A percentile compares a stretch with the other conserved stretches of the same genome.
Evolutionary conservation across 1,140 invertebrate genomes (phyloP).

Genomic region (Proctacanthus coquilletti): DNA sequence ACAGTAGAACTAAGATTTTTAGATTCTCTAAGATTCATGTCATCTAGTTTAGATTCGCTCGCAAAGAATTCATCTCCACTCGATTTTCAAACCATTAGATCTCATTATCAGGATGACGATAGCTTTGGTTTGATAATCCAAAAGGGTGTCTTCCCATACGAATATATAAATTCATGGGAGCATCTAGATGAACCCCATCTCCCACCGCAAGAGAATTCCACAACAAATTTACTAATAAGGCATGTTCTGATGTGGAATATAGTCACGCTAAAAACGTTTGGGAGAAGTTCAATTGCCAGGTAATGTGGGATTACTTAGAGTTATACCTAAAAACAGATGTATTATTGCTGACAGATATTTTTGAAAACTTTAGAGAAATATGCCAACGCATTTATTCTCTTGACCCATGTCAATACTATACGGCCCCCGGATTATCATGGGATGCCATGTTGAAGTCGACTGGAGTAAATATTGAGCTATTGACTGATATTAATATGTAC

Average conservation of each 20-base stretch:
- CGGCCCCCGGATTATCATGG: slow-evolving; percentile 19
- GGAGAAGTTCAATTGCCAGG: slow-evolving; percentile 27
- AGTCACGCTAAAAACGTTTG: slow-evolving; percentile 30
- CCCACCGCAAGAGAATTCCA: slow-evolving; percentile 18
- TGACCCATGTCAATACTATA: slow-evolving; percentile 23
- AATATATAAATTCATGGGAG: slow-evolving; percentile 16
- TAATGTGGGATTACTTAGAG: slow-evolving; percentile 28
- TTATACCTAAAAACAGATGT: slow-evolving; percentile 31
- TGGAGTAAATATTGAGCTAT: slow-evolving; percentile 30
- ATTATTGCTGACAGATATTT: slow-evolving; percentile 29
- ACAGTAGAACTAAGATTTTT: slow-evolving; percentile 17
- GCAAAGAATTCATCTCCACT: slow-evolving; percentile 13
- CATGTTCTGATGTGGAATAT: slow-evolving; percentile 25
- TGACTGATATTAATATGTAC: slow-evolving; percentile 31
- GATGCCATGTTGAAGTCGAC: slow-evolving; percentile 30
- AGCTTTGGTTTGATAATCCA: slow-evolving; percentile 16
- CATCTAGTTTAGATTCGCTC: slow-evolving; percentile 11
- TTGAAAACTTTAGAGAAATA: slow-evolving; percentile 32
- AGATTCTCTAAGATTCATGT: slow-evolving; percentile 22
- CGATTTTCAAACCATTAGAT: slow-evolving; percentile 16
- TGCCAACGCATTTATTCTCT: slow-evolving; percentile 17
- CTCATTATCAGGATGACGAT: slow-evolving; percentile 9
- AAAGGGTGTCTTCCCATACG: slow-evolving; percentile 23
- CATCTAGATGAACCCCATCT: slow-evolving; percentile 20
- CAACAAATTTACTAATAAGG: slow-evolving; percentile 15